Conservation (phyloP, 2,888 invertebrate species). For the Yponomeuta sedellus region DNA sequence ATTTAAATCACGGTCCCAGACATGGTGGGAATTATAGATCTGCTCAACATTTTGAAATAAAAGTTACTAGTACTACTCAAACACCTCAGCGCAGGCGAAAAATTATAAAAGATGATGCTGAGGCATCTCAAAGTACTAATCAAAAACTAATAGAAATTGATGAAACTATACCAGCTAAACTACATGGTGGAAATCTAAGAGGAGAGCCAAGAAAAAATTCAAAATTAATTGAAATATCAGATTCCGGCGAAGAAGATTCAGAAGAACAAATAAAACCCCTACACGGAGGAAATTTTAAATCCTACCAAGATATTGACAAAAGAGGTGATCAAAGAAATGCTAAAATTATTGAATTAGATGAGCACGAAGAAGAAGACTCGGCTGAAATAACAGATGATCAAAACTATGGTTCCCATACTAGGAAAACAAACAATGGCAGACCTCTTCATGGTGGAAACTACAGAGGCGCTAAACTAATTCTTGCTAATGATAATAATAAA, state of each 20-base stretch:
- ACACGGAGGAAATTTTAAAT: conserved; percentile 39
- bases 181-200: conserved; percentile 40
- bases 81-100: conserved; percentile 22
- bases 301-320: conserved; percentile 23
- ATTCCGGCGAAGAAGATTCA: conserved; percentile 37
- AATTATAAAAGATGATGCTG: conserved; percentile 35
- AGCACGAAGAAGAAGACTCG: conserved; percentile 1
- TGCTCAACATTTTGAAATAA: conserved; percentile 24
- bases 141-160: conserved; percentile 39
- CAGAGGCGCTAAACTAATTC: conserved; percentile 47
- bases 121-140: conserved; percentile 48
- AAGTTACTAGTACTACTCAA: conserved; percentile 21
- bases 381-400: conserved; percentile 1
- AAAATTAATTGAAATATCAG: conserved; percentile 50
- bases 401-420: conserved; percentile 5
- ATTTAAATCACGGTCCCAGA: conserved; percentile 49
- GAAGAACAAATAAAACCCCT: conserved; percentile 28
- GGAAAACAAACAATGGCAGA: not conserved
- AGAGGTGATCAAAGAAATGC: conserved; percentile 6
- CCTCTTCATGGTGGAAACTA: conserved; percentile 68
- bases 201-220: conserved; percentile 37
- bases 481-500: conserved; percentile 23
- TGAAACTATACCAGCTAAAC: conserved; percentile 25
- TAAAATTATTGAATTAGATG: conserved; percentile 11
- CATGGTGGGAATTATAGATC: conserved; percentile 68